These are phyloP conservation scores for Enteromius anoplus DNA, from an alignment of 2,797 vertebrate genomes.

Conservation along the genomic window DNA sequence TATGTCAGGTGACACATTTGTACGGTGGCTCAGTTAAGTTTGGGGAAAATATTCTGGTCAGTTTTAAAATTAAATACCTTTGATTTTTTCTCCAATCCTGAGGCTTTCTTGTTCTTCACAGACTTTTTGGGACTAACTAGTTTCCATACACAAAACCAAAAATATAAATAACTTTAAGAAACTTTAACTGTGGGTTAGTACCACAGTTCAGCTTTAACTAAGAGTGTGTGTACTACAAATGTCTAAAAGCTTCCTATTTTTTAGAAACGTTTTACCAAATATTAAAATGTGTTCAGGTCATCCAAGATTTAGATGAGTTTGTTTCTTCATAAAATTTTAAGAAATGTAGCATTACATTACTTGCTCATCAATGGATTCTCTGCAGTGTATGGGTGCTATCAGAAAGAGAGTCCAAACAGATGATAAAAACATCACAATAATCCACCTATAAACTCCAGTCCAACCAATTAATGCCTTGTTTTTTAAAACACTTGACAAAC, in stretches of 20 bases:
- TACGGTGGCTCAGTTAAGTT: not conserved
- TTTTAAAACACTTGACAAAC: not conserved
- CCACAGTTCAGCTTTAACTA: not conserved
- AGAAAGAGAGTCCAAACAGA: too few species aligned
- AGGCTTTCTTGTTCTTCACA: not conserved
- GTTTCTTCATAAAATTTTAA: not conserved
- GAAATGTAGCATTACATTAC: not conserved
- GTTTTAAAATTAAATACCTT: not conserved
- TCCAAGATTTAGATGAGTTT: not conserved
- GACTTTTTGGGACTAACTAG: conserved; percentile 3
- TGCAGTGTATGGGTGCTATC: not conserved
- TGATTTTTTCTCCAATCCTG: conserved; percentile 24
- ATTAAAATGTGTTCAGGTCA: not conserved
- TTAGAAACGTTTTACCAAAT: not conserved
- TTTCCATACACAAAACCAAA: not conserved
- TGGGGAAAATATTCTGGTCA: not conserved
- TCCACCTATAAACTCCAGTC: not conserved
- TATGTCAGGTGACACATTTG: not conserved
- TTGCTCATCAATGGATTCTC: not conserved
- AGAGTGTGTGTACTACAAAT: not conserved
- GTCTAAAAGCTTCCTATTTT: not conserved
- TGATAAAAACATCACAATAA: not conserved
- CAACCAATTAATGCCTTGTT: not conserved
- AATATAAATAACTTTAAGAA: not conserved
- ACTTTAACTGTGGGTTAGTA: not conserved